Evolutionary conservation across 30 jellyfish, hydroid and myxozoan species (phyloP).

Genomic region (Phacellophora camtschatica): DNA sequence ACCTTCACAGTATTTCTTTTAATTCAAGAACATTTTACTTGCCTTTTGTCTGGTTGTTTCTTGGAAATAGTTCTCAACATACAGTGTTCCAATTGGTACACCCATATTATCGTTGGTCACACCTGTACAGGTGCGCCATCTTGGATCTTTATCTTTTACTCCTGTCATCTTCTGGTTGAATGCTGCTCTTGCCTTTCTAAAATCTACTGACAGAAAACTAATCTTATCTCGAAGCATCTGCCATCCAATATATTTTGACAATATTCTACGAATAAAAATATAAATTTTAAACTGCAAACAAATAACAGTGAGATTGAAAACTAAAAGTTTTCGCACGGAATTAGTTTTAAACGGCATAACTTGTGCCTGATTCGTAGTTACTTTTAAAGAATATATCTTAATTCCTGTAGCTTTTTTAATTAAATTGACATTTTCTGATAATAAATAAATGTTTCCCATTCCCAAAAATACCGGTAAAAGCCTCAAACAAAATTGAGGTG

Average conservation of each 20-base stretch:
- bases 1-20: no score
- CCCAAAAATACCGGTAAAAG: no score
- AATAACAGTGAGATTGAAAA: no score
- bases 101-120: constrained; percentile 98
- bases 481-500: no score
- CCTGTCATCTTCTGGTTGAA: constrained; percentile 95
- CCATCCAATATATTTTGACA: constrained; percentile 92
- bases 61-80: constrained; percentile 78
- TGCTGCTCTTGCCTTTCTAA: constrained; percentile 93
- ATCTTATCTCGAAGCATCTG: constrained; percentile 94
- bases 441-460: no score
- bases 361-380: no score
- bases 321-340: no score
- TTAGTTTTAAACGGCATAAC: no score
- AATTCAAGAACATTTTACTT: not conserved
- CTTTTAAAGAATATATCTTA: no score
- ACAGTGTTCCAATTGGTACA: constrained; percentile 94
- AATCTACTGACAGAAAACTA: constrained; percentile 74
- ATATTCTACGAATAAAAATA: constrained; percentile 23
- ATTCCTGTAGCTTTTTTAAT: no score
- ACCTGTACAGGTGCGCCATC: constrained; percentile 96
- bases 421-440: no score
- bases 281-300: no score
- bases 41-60: constrained; percentile 89
- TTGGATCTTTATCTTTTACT: constrained; percentile 90